Evolutionary conservation across 2,888 invertebrate species (phyloP).

Genomic region (Nomada lathburiana): DNA sequence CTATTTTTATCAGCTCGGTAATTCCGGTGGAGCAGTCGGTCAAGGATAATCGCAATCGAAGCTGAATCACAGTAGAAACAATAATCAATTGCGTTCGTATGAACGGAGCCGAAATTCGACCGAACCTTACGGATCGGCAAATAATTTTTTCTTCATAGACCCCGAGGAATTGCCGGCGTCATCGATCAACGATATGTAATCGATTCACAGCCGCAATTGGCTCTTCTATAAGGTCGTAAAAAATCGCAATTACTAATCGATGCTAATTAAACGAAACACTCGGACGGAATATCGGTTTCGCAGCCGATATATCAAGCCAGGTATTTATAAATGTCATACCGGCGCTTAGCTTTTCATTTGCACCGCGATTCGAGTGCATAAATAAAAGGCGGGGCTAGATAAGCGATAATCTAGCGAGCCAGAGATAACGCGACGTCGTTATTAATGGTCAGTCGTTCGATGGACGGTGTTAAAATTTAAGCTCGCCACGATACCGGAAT

Average conservation of each 20-base stretch:
- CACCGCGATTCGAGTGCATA: not conserved
- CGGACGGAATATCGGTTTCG: not conserved
- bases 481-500: slow-evolving; percentile 14
- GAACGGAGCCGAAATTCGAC: not conserved
- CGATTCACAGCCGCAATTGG: too few relatives aligned
- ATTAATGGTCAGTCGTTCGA: slow-evolving; percentile 34
- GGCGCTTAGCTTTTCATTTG: slow-evolving; percentile 6
- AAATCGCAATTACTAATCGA: not conserved
- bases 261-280: not conserved
- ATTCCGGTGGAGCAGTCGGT: not conserved
- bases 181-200: too few relatives aligned
- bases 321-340: not conserved
- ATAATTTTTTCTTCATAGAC: too few relatives aligned
- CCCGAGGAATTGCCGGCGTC: too few relatives aligned
- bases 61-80: not conserved
- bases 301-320: too few relatives aligned
- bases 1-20: not conserved
- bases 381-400: slow-evolving; percentile 17
- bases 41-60: not conserved
- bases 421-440: slow-evolving; percentile 13
- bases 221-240: not conserved
- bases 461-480: slow-evolving; percentile 15
- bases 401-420: slow-evolving; percentile 24
- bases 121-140: not conserved
- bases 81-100: not conserved